Conservation (phyloP, 2,888 invertebrate species). For the Xanthostigma xanthostigma region DNA sequence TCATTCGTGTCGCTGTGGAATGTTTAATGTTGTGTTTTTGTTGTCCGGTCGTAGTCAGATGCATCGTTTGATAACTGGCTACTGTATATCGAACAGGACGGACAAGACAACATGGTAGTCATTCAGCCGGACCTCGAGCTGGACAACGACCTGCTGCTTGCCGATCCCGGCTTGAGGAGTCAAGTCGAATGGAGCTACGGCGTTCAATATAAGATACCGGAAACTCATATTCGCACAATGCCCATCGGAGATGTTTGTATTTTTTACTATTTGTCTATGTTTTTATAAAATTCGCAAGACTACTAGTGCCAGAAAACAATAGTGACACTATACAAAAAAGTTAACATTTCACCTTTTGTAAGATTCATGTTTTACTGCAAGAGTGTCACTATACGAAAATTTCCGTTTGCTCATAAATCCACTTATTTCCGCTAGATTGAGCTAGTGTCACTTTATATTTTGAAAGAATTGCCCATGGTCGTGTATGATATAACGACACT, state of each 20-base stretch:
- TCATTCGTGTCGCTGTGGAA: neutral
- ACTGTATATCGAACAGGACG: slow-evolving; percentile 13
- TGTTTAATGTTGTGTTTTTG: neutral
- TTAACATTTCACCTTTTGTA: too few relatives aligned
- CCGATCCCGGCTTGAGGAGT: slow-evolving; percentile 23
- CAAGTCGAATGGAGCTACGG: slow-evolving; percentile 23
- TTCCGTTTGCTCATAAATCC: too few relatives aligned
- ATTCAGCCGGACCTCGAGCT: slow-evolving; percentile 21
- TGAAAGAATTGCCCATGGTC: too few relatives aligned
- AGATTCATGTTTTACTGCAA: too few relatives aligned
- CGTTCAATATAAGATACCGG: slow-evolving; percentile 25
- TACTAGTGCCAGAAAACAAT: too few relatives aligned
- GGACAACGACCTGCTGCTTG: slow-evolving; percentile 21
- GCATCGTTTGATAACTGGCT: slow-evolving; percentile 15
- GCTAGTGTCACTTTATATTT: too few relatives aligned
- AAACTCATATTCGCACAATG: slow-evolving; percentile 25
- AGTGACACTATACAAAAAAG: too few relatives aligned
- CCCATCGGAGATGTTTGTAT: slow-evolving; percentile 18
- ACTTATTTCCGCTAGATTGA: too few relatives aligned
- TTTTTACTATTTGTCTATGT: too few relatives aligned
- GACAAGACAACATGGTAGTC: slow-evolving; percentile 9
- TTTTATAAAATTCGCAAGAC: too few relatives aligned
- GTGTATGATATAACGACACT: too few relatives aligned
- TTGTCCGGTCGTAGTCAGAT: neutral
- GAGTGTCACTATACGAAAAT: too few relatives aligned